These are phyloP conservation scores for Rhynchonema sp. DNA, from an alignment of 2,888 invertebrate genomes.

Conservation along the genomic window DNA sequence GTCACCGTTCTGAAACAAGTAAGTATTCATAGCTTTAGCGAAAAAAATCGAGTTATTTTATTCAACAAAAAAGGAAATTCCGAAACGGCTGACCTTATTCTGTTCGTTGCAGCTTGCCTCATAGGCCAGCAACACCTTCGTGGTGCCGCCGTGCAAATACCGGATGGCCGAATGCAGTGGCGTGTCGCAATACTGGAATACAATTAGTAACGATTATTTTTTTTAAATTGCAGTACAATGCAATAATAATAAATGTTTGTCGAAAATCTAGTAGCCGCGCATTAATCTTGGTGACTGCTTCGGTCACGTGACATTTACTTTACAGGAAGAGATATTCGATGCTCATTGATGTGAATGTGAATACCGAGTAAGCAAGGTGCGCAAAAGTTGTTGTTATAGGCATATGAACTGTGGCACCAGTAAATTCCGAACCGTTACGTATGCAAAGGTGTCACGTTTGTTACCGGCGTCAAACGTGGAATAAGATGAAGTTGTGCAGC, in stretches of 20 bases:
- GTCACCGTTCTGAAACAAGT: slow-evolving; percentile 53
- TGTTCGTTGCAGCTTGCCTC: slow-evolving; percentile 57
- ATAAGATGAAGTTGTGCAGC: too few relatives aligned
- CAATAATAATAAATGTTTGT: neutral
- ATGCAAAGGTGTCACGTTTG: too few relatives aligned
- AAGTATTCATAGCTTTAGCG: neutral
- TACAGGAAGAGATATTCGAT: too few relatives aligned
- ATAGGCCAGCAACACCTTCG: slow-evolving; percentile 75
- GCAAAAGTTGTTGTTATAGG: too few relatives aligned
- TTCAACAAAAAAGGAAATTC: neutral
- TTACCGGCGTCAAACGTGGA: too few relatives aligned
- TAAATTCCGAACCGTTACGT: too few relatives aligned
- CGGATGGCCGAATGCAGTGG: slow-evolving; percentile 79
- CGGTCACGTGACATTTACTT: too few relatives aligned
- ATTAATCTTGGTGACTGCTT: neutral
- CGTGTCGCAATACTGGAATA: slow-evolving; percentile 69
- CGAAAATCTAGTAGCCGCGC: neutral
- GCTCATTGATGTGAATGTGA: too few relatives aligned
- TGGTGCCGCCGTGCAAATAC: slow-evolving; percentile 87
- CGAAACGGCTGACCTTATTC: slow-evolving; percentile 47
- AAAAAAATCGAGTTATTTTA: too few relatives aligned
- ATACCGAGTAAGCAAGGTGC: too few relatives aligned
- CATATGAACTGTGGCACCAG: too few relatives aligned
- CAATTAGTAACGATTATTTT: too few relatives aligned
- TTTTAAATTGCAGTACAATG: neutral